Evolutionary conservation across 2,113 vertebrate species (phyloP), one percentile per base, ranked within the genome.

Genomic region (Zosterops lateralis): DNA sequence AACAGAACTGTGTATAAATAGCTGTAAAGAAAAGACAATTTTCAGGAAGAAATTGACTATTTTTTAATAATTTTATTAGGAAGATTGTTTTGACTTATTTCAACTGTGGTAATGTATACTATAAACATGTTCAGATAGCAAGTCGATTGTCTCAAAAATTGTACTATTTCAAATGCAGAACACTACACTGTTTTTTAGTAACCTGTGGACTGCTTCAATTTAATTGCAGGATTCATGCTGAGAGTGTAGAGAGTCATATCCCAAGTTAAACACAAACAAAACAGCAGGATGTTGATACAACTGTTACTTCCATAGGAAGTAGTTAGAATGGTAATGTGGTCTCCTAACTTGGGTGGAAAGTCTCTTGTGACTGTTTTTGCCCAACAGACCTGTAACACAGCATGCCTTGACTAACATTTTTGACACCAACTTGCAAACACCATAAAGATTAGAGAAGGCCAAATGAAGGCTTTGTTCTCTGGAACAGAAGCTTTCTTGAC

Each of bases 241-340:
- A 81, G 96, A 96, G 88, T 95, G 91, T 87, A 73, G 94, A 96
- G 93, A 96, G 95, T 96, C 95, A 94, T 97, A 97, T 96, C 96
- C 95, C 94, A 97, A 96, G 95, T 96, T 96, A 97, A 97, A 98
- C 96, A 97, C 97, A 97, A 97, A 97, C 97, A 97, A 96, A 97
- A 81, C 97, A 97, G 97, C 96, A 97, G 97, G 97, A 97, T 98
- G 97, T 97, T 97, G 97, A 97, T 97, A 97, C 95, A 97, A 97
- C 95, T 96, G 92, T 95, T 92, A 97, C 96, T 97, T 97, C 97
- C 97, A 97, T 95, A 96, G 97, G 97, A 98, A 97, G 96, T 97
- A 97, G 96, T 97, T 97, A 95, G 97, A 95, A 96, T 96, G 83
- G 96, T 95, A 96, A 96, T 97, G 80, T 73, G 94, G 87, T 93